phyloP scores from a whole-genome alignment of 2,797 vertebrate species.

The Columba guinea region DNA sequence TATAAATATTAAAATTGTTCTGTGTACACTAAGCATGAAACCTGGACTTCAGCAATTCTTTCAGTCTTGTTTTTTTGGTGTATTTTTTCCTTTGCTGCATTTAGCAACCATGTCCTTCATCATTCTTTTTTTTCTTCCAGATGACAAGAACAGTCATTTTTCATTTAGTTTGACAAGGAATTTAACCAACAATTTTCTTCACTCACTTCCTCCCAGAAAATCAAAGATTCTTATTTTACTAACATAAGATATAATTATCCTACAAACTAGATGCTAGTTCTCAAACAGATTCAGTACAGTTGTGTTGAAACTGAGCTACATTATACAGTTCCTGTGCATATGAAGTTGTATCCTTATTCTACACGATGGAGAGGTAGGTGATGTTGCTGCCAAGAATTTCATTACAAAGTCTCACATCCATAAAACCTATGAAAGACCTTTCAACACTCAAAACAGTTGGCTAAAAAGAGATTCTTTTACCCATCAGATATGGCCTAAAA shows the following conservation, averaged over 20 bases:
- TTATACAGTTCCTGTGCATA: neutral
- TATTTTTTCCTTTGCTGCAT: neutral
- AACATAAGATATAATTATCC: conserved; percentile 5
- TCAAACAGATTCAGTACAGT: neutral
- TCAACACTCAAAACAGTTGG: neutral
- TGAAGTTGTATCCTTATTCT: neutral
- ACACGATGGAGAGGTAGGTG: neutral
- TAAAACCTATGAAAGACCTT: neutral
- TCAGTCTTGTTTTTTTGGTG: neutral
- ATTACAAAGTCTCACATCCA: neutral
- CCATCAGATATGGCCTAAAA: neutral
- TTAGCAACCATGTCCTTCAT: neutral
- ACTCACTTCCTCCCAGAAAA: conserved; percentile 37
- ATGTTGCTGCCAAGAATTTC: neutral
- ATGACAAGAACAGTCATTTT: conserved; percentile 29
- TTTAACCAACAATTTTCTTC: conserved; percentile 41
- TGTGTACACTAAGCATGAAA: neutral
- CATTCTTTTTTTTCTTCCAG: neutral
- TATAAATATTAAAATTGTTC: neutral
- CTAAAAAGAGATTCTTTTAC: neutral
- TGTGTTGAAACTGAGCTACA: neutral
- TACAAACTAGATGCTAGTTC: neutral
- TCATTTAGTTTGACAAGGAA: conserved; percentile 41
- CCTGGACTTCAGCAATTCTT: neutral
- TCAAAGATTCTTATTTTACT: neutral